A percentile compares a stretch with the other conserved stretches of the same genome.
These are phyloP conservation scores for Anguilla japonica DNA, from an alignment of 2,113 vertebrate species.

Conservation along the genomic window DNA sequence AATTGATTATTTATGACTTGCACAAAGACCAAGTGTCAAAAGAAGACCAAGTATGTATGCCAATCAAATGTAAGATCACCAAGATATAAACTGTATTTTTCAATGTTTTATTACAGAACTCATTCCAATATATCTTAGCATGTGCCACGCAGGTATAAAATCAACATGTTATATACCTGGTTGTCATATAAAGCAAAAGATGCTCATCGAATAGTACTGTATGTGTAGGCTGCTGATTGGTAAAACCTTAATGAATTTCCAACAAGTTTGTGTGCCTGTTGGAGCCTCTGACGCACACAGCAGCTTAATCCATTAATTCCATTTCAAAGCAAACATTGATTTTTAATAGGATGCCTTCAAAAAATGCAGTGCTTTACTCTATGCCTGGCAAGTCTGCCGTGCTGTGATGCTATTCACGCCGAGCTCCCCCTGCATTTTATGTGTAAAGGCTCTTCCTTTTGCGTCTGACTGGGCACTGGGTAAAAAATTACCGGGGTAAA, in stretches of 20 bases:
- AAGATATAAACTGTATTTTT: neutral
- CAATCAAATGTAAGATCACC: neutral
- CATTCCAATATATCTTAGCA: neutral
- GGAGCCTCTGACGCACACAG: neutral
- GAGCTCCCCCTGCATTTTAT: conserved; percentile 47
- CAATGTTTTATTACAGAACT: neutral
- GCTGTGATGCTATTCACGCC: neutral
- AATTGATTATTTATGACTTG: too few species aligned
- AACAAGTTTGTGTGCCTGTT: neutral
- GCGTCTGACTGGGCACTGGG: conserved; percentile 56
- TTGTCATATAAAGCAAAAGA: neutral
- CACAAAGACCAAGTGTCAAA: neutral
- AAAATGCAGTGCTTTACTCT: neutral
- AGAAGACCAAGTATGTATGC: neutral
- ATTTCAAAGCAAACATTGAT: conserved; percentile 11
- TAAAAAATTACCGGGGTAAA: conserved; percentile 60
- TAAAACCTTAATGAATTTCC: conserved; percentile 12
- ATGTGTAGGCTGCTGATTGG: neutral
- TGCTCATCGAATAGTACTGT: neutral
- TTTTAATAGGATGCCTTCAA: conserved; percentile 23
- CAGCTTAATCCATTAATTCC: neutral
- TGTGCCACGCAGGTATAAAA: neutral
- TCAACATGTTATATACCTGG: neutral
- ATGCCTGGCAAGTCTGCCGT: too few species aligned
- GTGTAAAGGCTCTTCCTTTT: conserved; percentile 70